These are phyloP conservation scores for Phorcus lineatus DNA, from an alignment of 2,888 invertebrate genomes.

Conservation along the genomic window DNA sequence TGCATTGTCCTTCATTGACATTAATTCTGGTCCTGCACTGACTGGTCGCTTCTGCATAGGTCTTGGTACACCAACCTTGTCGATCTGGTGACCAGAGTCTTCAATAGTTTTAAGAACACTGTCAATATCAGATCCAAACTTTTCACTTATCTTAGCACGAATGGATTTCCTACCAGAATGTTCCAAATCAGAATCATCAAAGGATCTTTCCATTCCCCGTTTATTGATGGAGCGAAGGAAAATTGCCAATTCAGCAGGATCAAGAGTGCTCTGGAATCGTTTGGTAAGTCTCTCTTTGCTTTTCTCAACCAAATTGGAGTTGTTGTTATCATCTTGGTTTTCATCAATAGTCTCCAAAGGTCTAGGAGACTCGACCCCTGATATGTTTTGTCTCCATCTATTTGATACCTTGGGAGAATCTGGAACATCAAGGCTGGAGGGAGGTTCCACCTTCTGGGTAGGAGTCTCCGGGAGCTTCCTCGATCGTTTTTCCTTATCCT, in stretches of 20 bases:
- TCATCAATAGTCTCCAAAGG: slow-evolving; percentile 62
- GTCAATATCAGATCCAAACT: slow-evolving; percentile 64
- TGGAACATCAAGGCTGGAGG: background rate
- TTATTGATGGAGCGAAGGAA: slow-evolving; percentile 34
- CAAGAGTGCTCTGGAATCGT: slow-evolving; percentile 47
- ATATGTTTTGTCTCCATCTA: slow-evolving; percentile 55
- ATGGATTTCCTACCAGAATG: slow-evolving; percentile 44
- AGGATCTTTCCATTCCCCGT: background rate
- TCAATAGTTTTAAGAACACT: slow-evolving; percentile 68
- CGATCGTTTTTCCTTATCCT: background rate
- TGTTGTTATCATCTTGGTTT: slow-evolving; percentile 32
- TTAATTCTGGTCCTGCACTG: slow-evolving; percentile 19
- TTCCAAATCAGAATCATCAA: slow-evolving; percentile 33
- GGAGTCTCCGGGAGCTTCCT: slow-evolving; percentile 21
- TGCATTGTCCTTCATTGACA: background rate
- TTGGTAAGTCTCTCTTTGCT: slow-evolving; percentile 34
- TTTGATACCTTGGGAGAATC: slow-evolving; percentile 7
- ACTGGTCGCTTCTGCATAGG: slow-evolving; percentile 38
- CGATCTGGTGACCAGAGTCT: slow-evolving; percentile 63
- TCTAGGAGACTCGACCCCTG: slow-evolving; percentile 37
- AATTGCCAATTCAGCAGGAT: slow-evolving; percentile 52
- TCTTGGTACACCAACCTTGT: slow-evolving; percentile 46
- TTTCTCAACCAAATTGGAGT: slow-evolving; percentile 32
- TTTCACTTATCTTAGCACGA: slow-evolving; percentile 50
- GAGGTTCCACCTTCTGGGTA: background rate